phyloP scores from a whole-genome alignment of 2,797 vertebrate genomes.

The Urosaurus nigricauda region DNA sequence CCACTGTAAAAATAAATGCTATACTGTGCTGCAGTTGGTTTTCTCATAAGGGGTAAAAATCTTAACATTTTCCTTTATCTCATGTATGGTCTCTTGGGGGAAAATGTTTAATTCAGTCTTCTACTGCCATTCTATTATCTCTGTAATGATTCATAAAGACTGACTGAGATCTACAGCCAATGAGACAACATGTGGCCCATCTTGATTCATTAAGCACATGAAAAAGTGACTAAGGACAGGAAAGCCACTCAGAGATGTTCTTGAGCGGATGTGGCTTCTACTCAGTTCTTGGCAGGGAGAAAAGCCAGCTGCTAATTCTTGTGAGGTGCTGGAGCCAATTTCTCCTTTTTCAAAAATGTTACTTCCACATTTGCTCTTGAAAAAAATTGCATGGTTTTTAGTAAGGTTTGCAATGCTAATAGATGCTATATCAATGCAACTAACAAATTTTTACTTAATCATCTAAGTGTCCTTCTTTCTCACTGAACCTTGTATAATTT shows the following conservation, averaged over 20 bases:
- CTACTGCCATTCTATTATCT: background rate
- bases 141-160: background rate
- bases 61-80: slow-evolving; percentile 9
- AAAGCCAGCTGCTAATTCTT: slow-evolving; percentile 17
- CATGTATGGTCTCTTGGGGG: slow-evolving; percentile 6
- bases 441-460: slow-evolving; percentile 26
- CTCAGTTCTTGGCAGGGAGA: background rate
- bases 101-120: background rate
- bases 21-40: background rate
- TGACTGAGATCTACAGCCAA: background rate
- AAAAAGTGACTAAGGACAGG: background rate
- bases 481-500: background rate
- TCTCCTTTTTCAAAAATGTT: background rate
- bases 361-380: background rate
- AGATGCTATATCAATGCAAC: slow-evolving; percentile 6
- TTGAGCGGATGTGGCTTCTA: slow-evolving; percentile 5
- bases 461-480: background rate
- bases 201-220: background rate
- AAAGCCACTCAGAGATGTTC: background rate
- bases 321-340: background rate
- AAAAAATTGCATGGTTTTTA: background rate
- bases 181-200: background rate
- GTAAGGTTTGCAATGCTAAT: background rate
- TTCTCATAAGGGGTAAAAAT: background rate
- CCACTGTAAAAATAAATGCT: slow-evolving; percentile 7